Evolutionary conservation across 2,888 invertebrate genomes (phyloP), one percentile per base, ranked within the genome.

Genomic region (Trachelus stipa): DNA sequence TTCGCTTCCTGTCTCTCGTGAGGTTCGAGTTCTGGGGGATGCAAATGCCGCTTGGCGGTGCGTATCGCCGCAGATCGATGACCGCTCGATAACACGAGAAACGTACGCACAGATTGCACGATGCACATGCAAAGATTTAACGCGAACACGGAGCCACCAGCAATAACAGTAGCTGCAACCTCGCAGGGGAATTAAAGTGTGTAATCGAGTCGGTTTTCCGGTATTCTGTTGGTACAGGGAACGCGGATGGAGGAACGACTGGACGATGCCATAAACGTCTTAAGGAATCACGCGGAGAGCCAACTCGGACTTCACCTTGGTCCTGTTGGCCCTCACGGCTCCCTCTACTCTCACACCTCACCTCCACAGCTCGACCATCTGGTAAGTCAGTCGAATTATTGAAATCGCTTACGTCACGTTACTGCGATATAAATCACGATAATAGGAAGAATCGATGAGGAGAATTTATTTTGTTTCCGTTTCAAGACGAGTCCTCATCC

Each of bases 231-330:
- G 87, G 87, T 91, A 86, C 91, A 97, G 96, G 97, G 97, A 85
- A 96, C 97, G 86, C 95, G 97, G 80, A 98, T 98, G 97, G 98
- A 98, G 92, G 98, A 98, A 92, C 94, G 98, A 82, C 92, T 98
- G 89, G 98, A 98, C 91, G 98, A 98, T 93, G 98, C 98, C 82
- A 97, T 98, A 89, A 98, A 98, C 92, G 98, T 98, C 79, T 93
- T 98, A 85, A 95, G 98, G 89, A 98, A 98, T 92, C 98, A 98
- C 92, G 98, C 98, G 76, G 98, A 98, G 92, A 97, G 97, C 81
- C 96, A 96, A 86, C 92, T 95, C 83, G 93, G 93, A 40, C 88
- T 91, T 82, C 91, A 91, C 80, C 85, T 91, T 68, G 88, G 88
- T 78, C 89, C 91, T 35, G 90, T 91, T 34, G 91, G 91, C 91